These are phyloP conservation scores for Syrmaticus mikado DNA, from an alignment of 2,113 vertebrate genomes.

Conservation along the genomic window DNA sequence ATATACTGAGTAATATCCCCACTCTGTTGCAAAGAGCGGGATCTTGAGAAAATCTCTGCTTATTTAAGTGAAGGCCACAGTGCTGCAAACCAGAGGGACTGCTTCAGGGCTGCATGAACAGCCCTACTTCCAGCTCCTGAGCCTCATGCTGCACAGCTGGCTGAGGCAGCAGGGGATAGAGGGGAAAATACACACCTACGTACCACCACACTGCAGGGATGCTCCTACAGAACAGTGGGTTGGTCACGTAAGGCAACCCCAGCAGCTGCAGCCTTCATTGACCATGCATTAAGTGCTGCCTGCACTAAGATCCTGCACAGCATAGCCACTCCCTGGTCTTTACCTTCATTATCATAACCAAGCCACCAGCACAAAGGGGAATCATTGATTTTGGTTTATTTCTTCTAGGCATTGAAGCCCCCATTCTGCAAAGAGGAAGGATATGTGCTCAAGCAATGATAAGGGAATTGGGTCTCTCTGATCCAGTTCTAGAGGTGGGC, in stretches of 20 bases:
- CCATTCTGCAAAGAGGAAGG: not conserved
- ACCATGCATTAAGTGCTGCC: not conserved
- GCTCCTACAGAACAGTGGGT: not conserved
- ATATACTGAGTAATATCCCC: fast-evolving
- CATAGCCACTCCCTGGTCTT: not conserved
- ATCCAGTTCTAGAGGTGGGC: conserved; percentile 13
- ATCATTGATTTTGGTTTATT: not conserved
- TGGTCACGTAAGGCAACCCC: not conserved
- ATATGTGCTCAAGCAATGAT: fast-evolving
- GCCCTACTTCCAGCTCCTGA: no score
- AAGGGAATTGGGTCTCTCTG: not conserved
- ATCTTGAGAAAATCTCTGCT: not conserved
- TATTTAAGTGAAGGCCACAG: not conserved
- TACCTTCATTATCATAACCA: not conserved
- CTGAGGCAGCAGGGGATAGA: not conserved
- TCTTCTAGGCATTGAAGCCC: not conserved
- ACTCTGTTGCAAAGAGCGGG: fast-evolving
- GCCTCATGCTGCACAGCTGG: not conserved
- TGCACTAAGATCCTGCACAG: not conserved
- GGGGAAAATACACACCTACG: fast-evolving
- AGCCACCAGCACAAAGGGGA: not conserved
- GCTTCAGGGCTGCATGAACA: not conserved
- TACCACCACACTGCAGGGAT: no score
- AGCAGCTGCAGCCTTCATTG: not conserved
- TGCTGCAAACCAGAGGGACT: not conserved